A percentile compares a stretch with the other conserved stretches of the same genome.
Evolutionary conservation across 2,888 invertebrate species (phyloP).

Genomic region (Stramonita haemastoma): DNA sequence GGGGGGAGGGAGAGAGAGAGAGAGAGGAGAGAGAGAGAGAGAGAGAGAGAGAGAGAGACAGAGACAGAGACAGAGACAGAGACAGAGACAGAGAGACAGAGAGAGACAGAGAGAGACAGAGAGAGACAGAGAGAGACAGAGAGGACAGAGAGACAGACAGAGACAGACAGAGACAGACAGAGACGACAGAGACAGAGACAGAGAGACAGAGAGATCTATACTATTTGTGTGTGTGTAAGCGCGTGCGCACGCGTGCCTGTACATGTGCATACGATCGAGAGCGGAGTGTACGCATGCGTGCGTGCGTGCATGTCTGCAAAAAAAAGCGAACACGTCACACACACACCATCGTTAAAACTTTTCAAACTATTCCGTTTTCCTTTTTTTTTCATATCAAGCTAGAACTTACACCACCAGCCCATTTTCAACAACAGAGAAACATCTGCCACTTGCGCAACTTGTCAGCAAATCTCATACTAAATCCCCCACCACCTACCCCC

Average conservation of each 20-base stretch:
- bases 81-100: background rate
- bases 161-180: background rate
- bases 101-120: background rate
- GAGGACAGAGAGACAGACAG: background rate
- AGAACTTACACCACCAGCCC: no score
- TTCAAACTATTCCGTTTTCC: background rate
- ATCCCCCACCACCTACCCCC: no score
- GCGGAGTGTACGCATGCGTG: background rate
- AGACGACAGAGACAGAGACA: background rate
- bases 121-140: background rate
- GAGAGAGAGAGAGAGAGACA: background rate
- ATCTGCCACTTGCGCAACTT: no score
- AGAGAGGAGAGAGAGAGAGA: slow-evolving; percentile 12
- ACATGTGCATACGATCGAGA: background rate
- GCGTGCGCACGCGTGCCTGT: background rate
- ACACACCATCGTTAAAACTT: background rate
- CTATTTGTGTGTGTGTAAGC: background rate
- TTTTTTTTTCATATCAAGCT: no score
- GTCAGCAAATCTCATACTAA: no score
- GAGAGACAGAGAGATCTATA: background rate
- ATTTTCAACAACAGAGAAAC: no score
- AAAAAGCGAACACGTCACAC: background rate
- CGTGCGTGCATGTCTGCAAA: background rate
- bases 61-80: no score
- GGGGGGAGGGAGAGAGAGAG: background rate